Base-by-base conservation (phyloP, 2,797 vertebrate genomes). In the Pagetopsis macropterus region DNA sequence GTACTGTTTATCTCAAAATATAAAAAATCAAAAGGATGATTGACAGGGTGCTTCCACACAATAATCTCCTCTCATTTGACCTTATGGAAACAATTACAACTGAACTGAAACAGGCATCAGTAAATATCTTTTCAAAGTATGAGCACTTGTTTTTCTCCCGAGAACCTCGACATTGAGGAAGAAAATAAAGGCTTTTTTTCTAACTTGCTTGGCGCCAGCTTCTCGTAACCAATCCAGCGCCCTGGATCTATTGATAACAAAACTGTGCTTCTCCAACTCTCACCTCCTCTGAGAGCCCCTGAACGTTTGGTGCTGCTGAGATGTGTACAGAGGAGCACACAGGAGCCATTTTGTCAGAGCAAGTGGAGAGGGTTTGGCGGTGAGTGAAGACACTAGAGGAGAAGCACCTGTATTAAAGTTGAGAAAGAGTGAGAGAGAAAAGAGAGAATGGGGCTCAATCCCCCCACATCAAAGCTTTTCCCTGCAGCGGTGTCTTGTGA, bases 401-500 rank as follows among this genome's bases (percentile, higher is more conserved):
- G 90, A 89, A 87, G 83, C 58, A 80, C 74, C 76, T 71, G 85
- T 73, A 79, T 79, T 83, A 86, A 90, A 89, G 89, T 85, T 84
- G 88, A 84, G 88, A 88, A 87, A 88, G 84, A 89, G 86, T 82
- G 83, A 83, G 87, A 78, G 72, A 82, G 84, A 87, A 90, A 65
- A 92, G 84, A 90, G 85, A 91, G 87, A 90, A 82, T 82, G 87
- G 90, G 88, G 90, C 85, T 87, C 83, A 89, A 87, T 89, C 87
- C 89, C 91, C 87, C 81, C 86, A 92, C 91, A 90, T 93, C 92
- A 93, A 94, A 94, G 92, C 89, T 63, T 72, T 90, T 48, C 92
- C 93, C 91, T 91, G 86, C 86, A 92, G 92, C 92, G 70, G 73
- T 91, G 85, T 93, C 92, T 93, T 93, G 90, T 93, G 92, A 93